Base-by-base conservation (phyloP, 2,113 vertebrate species). In the Budorcas taxicolor region DNA sequence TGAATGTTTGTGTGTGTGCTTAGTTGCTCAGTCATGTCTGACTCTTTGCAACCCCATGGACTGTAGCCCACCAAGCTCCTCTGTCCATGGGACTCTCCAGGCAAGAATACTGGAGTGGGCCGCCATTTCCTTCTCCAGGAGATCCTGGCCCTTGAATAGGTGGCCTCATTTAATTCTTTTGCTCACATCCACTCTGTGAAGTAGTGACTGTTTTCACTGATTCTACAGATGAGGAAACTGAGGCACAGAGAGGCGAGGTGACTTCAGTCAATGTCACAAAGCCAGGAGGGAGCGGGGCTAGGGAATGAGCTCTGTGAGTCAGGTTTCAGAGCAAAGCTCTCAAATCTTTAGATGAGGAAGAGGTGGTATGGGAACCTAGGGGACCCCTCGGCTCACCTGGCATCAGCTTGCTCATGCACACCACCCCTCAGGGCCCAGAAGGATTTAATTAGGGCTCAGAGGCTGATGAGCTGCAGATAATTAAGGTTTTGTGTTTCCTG, bases 371-470 rank as follows among this genome's bases (percentile, higher is more conserved):
- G 21, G 50, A 25, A 47, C n/a, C 80, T 10, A 13, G 43, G 25
- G 19, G 15, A 83, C 15, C 40, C 62, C 67, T 25, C 0, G 0
- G 21, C 76, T 86, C 87, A 90, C 94, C 94, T 25, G 78, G 62
- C 82, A 52, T n/a, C 15, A 0, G 53, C 67, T 19, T 55, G n/a
- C 57, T 19, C 76, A 23, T 43, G 43, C 45, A 31, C 78, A 60
- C 25, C 36, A 76, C 10, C 23, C 57, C 85, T 67, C 21, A 8
- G 40, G 87, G 60, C 94, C 78, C 89, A 40, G 55, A 87, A 96
- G 82, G 50, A 53, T 86, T 96, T 97, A 96, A 97, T 97, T 97
- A 97, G 95, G 62, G 74, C 74, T 95, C 89, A 94, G 93, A 85
- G 19, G 50, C 97, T 82, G 45, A 62, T 47, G 47, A 92, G 55